A percentile compares a stretch with the other conserved stretches of the same genome.
phyloP scores from a whole-genome alignment of 2,113 vertebrate genomes.

The Ophthalmolycus amberensis region DNA sequence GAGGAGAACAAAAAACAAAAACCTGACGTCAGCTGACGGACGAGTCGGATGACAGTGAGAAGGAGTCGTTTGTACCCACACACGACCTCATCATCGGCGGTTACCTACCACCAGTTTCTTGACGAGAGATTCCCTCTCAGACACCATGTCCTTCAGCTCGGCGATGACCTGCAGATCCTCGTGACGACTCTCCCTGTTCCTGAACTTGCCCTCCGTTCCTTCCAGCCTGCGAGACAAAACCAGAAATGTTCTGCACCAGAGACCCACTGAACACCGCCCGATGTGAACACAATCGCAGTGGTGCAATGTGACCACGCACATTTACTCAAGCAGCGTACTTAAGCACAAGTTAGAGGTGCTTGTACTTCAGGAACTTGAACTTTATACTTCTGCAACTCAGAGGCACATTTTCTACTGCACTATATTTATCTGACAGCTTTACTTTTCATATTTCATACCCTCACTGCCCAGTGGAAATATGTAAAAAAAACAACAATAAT shows the following conservation, averaged over 20 bases:
- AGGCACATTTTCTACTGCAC: neutral
- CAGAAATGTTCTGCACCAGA: neutral
- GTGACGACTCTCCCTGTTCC: slow-evolving; percentile 94
- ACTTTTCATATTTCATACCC: neutral
- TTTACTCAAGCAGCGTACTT: neutral
- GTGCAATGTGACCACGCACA: neutral
- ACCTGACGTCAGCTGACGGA: slow-evolving; percentile 20
- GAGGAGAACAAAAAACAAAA: slow-evolving; percentile 25
- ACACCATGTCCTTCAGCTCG: slow-evolving; percentile 96
- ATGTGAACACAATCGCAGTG: neutral
- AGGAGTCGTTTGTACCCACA: neutral
- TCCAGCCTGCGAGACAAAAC: slow-evolving; percentile 86
- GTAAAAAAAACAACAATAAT: neutral
- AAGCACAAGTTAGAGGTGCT: neutral
- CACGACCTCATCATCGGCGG: neutral
- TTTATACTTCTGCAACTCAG: neutral
- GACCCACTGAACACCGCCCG: neutral
- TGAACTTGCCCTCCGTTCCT: slow-evolving; percentile 96
- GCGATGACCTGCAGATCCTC: slow-evolving; percentile 96
- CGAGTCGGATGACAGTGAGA: neutral
- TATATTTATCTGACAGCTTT: neutral
- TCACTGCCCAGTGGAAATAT: neutral
- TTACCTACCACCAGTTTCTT: slow-evolving; percentile 97
- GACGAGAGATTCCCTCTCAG: slow-evolving; percentile 95
- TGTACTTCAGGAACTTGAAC: neutral